Evolutionary conservation across 23 tunicate genomes (phyloP), one percentile per base, ranked within the genome.

Genomic region (Corella eumyota): DNA sequence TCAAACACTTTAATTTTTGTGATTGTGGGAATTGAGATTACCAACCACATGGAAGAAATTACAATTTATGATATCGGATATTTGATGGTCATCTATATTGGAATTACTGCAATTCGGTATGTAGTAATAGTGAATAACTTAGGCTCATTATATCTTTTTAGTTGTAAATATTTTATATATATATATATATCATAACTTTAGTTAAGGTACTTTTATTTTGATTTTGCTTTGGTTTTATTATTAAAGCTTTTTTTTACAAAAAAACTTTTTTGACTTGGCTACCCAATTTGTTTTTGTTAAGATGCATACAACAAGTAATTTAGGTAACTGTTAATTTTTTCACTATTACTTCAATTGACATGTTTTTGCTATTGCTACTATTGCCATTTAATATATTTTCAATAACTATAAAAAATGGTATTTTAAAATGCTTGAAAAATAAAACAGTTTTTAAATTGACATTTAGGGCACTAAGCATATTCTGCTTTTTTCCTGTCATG

Each of bases 1-100:
- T 77, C 88, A 21, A 88, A 78, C 74, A 88, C 88, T 30, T 48
- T 88, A 19, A 73, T 88, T 40, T 88, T 74, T 58, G 88, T 88
- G 26, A 68, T 88, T 0, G 96, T 75, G 11, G 96, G 96, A 0
- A 74, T 88, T 20, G 69, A 47, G 27, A 50, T 88, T 26, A 60
- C 71, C 21, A 75, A 73, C 23, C 69, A 58, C 58, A 61, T 77
- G 66, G 77, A 70, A 32, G 50, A 48, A 2, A 53, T 85, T 27
- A 64, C 79, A 13, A 34, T 48, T 45, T 59, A 26, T 51, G 95
- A 85, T 48, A 70, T 77, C 0, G 72, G 72, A 17, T 70, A 77
- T 53, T 61, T 85, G 15, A 50, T 85, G 33, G 51, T 71, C 6
- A 45, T 85, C 2, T 85, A 85, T 52, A 48, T 85, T 26, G 79